Base-by-base conservation (phyloP, 2,888 invertebrate genomes). In the Eucriotettix oculatus region DNA sequence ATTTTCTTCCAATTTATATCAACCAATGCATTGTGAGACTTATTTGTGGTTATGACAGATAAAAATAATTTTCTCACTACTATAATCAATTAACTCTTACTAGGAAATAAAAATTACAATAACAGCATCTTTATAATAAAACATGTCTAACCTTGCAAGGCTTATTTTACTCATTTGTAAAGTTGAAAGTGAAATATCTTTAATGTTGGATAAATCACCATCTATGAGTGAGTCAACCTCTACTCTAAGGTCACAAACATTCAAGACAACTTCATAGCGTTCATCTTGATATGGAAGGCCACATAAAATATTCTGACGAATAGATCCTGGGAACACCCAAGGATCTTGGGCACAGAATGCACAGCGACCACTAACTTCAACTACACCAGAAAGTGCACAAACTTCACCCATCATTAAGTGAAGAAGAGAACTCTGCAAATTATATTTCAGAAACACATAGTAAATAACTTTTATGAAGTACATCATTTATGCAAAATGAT, bases 401-500 rank as follows among this genome's bases (percentile, higher is more conserved):
- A 62, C 42, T 57, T 62, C 62, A 12, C 62, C 62, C 44, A 62
- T 16, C 29, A 62, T 14, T 52, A 62, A 17, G 16, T 60, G 57
- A 16, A 62, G 54, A n/a, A 62, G 55, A 11, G 62, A 59, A 16
- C 41, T 59, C 62, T 62, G 54, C 16, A 53, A 42, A 10, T 42
- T 42, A 56, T 42, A 56, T 14, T 16, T 42, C 29, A 10, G 12
- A 9, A 54, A 52, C 9, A 41, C 16, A n/a, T 54, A 17, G 29
- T 29, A 29, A 29, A 29, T 29, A 29, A 29, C 2, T 29, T 29
- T 29, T 29, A 29, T 29, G 29, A 29, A 29, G 7, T 29, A 5
- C 2, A 5, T 29, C 7, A 29, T 29, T 29, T 29, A 29, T 29
- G 29, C 7, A 29, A 5, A 29, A 29, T 29, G 29, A 29, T 29